Evolutionary conservation across 2,113 vertebrate genomes (phyloP).

Genomic region (Hippocampus abdominalis): DNA sequence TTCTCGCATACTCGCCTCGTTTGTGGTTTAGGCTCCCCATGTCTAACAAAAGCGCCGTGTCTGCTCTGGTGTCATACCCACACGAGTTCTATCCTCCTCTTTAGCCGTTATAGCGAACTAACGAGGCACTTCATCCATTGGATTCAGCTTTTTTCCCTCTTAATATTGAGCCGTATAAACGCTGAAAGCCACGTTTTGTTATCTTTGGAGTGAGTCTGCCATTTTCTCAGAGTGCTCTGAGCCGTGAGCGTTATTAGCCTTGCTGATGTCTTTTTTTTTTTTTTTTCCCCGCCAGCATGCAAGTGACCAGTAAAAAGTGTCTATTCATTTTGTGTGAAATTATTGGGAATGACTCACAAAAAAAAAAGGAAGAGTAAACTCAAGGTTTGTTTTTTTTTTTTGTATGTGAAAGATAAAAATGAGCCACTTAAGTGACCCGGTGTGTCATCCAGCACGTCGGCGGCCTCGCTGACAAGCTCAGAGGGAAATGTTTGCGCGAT

Average conservation of each 20-base stretch:
- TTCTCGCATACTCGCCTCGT: no score
- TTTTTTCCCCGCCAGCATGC: not conserved
- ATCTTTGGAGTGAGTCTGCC: not conserved
- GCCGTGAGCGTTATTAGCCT: not conserved
- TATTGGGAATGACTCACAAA: not conserved
- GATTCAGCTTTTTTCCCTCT: not conserved
- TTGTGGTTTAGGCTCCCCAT: no score
- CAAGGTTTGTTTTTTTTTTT: not conserved
- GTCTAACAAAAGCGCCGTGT: not conserved
- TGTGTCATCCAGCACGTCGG: not conserved
- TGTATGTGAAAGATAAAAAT: not conserved
- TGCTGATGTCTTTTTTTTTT: not conserved
- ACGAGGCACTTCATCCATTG: not conserved
- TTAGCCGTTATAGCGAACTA: not conserved
- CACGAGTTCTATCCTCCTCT: not conserved
- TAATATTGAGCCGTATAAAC: not conserved
- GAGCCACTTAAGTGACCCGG: not conserved
- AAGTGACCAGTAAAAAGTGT: not conserved
- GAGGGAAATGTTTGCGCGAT: slow-evolving; percentile 2
- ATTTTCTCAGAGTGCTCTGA: not conserved
- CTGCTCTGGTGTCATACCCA: not conserved
- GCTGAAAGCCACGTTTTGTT: not conserved
- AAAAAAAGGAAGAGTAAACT: not conserved
- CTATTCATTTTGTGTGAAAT: not conserved
- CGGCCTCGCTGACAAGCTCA: not conserved